Base-by-base conservation (phyloP, 2,797 vertebrate species). In the Phrynocephalus forsythii region DNA sequence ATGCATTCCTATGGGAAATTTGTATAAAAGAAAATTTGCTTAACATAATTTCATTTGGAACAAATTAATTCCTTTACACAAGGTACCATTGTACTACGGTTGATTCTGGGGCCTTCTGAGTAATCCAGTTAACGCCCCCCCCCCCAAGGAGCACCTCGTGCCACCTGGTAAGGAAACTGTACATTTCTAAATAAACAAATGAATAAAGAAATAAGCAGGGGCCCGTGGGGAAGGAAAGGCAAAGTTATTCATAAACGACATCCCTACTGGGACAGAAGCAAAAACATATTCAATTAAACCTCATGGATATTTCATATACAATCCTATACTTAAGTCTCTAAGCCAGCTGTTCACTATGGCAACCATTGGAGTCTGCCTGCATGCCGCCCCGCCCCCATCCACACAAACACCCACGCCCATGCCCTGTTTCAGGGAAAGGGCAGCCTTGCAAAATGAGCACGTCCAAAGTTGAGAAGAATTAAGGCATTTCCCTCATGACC, bases 311-410 rank as follows among this genome's bases (percentile, higher is more conserved):
- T 76, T 88, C 83, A 84, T 1, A 71, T 85, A 81, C 72, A 76
- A 85, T 88, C 83, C 87, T 82, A 88, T 88, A 85, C 83, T 85
- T 88, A 88, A 81, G 60, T 88, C 87, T 68, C 76, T 85, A 85
- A 88, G 83, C 72, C 83, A 88, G 63, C 24, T 79, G 28, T 76
- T 88, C 83, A 85, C 87, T 85, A 88, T 88, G 87, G 87, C 71
- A 88, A 88, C 87, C 71, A 13, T 52, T 76, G 71, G 71, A 88
- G 63, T 76, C 84, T 85, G 83, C 66, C 82, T 85, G 71, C n/a
- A 73, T 56, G 22, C 69, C 73, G 50, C 33, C 82, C 60, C 72
- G 18, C 68, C 63, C 79, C 71, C 76, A 44, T 68, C 66, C 67
- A 18, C 72, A 76, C 6, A 66, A 28, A 75, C 71, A 38, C 30